Base-by-base conservation (phyloP, 2,888 invertebrate genomes). In the Bembecia ichneumoniformis region DNA sequence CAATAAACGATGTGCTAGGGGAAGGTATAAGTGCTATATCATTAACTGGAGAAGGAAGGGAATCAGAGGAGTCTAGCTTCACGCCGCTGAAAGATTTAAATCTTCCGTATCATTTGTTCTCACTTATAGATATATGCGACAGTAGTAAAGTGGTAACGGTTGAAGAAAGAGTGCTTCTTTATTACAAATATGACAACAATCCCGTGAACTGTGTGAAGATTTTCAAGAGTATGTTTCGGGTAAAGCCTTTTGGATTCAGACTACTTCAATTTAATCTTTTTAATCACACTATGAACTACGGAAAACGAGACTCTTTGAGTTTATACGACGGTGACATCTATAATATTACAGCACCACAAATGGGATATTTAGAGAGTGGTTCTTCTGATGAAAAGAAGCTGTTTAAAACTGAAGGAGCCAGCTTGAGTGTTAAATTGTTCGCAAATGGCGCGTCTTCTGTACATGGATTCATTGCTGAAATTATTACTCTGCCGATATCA, bases 121-220 rank as follows among this genome's bases (percentile, higher is more conserved):
- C 99, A 34, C 83, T 99, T 63, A 92, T 99, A 13, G 97, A 99
- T 60, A 97, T 99, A 59, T 99, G 99, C 75, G 97, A 98, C 69
- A 94, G 97, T 1, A 93, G 94, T 49, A 99, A 99, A 82, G 94
- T 95, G 70, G 91, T 99, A 13, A 89, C 90, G 1, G 91, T 99
- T 1, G 95, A 96, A 73, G 97, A 98, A 69, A 89, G 98, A 46
- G 91, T 98, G 3, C 78, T 99, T 0, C 73, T 99, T 15, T 99
- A 98, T 73, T 98, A 97, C 79, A 99, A 98, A 74, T 99, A 99
- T 67, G 97, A 97, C 67, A 97, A 97, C 61, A 92, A 94, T 73
- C 96, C 98, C 0, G 95, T 98, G 0, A 99, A 98, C 71, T 99
- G 99, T 71, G 95, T 99, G 0, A 99, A 99, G 79, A 96, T 98